Percentiles rank a stretch among this genome's conserved stretches.
Evolutionary conservation across 2,797 vertebrate genomes (phyloP).

Genomic region (Gobio occitaniae): DNA sequence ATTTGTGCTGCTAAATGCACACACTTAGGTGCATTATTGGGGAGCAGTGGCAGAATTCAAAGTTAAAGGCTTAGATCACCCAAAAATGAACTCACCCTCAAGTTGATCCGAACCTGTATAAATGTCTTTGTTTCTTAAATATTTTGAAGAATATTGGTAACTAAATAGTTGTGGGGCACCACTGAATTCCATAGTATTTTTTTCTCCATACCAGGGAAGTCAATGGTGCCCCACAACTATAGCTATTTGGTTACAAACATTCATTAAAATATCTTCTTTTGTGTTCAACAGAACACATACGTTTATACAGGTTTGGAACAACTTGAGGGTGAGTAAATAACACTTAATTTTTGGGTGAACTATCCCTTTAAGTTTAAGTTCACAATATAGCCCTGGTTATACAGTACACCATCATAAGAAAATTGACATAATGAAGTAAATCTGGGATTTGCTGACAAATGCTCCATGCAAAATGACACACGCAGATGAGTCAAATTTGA

Average conservation of each 20-base stretch:
- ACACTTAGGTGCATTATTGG: background rate
- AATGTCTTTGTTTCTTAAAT: too few species aligned
- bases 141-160: too few species aligned
- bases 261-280: background rate
- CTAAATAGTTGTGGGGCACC: too few species aligned
- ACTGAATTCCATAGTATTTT: background rate
- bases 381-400: too few species aligned
- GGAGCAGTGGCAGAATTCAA: background rate
- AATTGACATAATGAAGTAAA: background rate
- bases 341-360: too few species aligned
- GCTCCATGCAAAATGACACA: slow-evolving; percentile 30
- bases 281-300: background rate
- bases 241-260: too few species aligned
- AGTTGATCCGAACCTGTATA: too few species aligned
- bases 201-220: too few species aligned
- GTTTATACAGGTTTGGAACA: too few species aligned
- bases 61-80: background rate
- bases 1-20: background rate
- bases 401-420: background rate
- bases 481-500: slow-evolving; percentile 47
- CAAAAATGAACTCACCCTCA: background rate
- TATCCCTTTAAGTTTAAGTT: background rate
- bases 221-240: background rate
- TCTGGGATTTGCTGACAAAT: slow-evolving; percentile 37
- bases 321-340: background rate